These are phyloP conservation scores for Saiga tatarica DNA, from an alignment of 2,113 vertebrate genomes.

Conservation along the genomic window DNA sequence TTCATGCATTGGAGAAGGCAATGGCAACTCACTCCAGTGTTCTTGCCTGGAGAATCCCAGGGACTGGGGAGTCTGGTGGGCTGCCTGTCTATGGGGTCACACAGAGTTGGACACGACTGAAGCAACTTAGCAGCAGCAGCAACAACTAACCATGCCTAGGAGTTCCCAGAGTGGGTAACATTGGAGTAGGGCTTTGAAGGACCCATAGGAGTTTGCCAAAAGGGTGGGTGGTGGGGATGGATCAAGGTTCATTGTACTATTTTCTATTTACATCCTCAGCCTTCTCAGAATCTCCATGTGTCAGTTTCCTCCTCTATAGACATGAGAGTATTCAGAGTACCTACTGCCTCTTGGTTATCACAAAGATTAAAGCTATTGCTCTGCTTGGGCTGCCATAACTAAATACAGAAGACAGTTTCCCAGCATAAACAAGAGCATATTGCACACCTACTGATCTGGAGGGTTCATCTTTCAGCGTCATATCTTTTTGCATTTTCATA, in stretches of 20 bases:
- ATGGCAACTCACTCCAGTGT: too few relatives aligned
- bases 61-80: rapidly evolving
- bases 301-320: not conserved
- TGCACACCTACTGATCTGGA: not conserved
- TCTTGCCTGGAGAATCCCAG: too few relatives aligned
- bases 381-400: not conserved
- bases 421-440: not conserved
- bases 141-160: not conserved
- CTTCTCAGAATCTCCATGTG: not conserved
- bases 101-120: too few relatives aligned
- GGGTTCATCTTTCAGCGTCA: not conserved
- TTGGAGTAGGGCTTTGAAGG: not conserved
- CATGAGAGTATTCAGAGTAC: not conserved
- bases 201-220: not conserved
- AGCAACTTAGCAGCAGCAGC: too few relatives aligned
- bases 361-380: not conserved
- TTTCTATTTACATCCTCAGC: not conserved
- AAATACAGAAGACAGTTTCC: not conserved
- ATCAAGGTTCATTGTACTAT: not conserved
- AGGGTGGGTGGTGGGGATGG: not conserved
- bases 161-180: not conserved
- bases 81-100: too few relatives aligned
- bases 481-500: not conserved
- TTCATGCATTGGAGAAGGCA: too few relatives aligned
- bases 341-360: not conserved